Percentiles rank a stretch among this genome's conserved stretches.
These are phyloP conservation scores for Antechinus stuartii DNA, from an alignment of 2,113 vertebrate genomes.

Conservation along the genomic window DNA sequence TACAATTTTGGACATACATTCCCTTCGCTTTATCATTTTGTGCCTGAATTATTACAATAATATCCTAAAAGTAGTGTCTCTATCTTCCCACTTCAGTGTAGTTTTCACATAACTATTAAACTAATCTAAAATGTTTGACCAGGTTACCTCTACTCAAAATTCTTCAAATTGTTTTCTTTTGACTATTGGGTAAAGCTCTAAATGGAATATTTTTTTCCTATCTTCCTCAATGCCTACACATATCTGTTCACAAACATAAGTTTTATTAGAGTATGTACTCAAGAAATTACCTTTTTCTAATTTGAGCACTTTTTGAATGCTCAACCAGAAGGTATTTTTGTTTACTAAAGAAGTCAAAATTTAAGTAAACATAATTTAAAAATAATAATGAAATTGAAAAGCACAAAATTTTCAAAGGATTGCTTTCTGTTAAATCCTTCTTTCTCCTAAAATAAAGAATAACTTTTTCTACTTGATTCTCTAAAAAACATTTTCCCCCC, in stretches of 20 bases:
- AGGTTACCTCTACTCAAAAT: background rate
- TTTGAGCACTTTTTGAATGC: background rate
- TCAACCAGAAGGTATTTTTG: background rate
- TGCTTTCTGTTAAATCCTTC: background rate
- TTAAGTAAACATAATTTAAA: background rate
- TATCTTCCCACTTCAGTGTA: background rate
- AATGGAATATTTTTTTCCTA: background rate
- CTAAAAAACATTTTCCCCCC: background rate
- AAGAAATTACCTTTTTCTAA: background rate
- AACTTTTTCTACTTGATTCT: background rate
- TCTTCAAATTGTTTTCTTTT: background rate
- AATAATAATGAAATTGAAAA: background rate
- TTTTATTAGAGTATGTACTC: background rate
- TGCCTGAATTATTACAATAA: background rate
- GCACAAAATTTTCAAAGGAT: background rate
- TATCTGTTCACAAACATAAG: background rate
- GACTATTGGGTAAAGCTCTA: background rate
- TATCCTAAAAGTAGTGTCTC: background rate
- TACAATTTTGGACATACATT: background rate
- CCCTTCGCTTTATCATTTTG: background rate
- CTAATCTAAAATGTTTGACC: background rate
- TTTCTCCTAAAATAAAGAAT: background rate
- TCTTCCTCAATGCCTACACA: background rate
- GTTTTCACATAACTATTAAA: background rate
- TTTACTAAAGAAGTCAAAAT: background rate